Evolutionary conservation across 2,888 invertebrate species (phyloP).

Genomic region (Xanthia togata): DNA sequence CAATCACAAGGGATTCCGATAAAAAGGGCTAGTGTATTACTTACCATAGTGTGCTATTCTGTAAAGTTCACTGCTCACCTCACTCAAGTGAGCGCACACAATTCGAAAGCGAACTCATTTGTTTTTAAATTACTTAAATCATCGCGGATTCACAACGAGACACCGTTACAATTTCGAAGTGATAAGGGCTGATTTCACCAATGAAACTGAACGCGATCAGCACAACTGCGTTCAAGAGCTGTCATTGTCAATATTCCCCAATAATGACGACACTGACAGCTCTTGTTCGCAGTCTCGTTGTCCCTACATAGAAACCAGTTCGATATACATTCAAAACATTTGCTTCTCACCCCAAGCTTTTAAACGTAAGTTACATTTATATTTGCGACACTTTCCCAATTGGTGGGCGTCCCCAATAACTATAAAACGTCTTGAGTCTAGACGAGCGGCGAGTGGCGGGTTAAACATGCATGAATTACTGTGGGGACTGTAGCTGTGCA

Average conservation of each 20-base stretch:
- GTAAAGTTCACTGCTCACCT: not conserved
- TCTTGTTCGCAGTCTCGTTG: too few species aligned
- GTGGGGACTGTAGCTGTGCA: constrained; percentile 36
- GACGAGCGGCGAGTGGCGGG: constrained; percentile 48
- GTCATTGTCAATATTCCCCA: too few species aligned
- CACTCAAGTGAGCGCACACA: constrained; percentile 1
- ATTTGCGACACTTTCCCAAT: constrained; percentile 56
- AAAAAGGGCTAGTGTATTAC: not conserved
- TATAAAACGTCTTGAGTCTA: constrained; percentile 63
- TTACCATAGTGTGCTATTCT: not conserved
- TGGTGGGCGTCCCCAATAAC: constrained; percentile 58
- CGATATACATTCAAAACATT: constrained; percentile 30
- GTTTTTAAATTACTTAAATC: not conserved
- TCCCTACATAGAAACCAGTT: not conserved
- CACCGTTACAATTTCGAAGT: not conserved
- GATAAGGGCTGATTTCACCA: not conserved
- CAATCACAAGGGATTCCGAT: constrained; percentile 6
- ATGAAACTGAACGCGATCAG: too few species aligned
- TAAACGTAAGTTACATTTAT: constrained; percentile 39
- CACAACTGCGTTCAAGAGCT: too few species aligned
- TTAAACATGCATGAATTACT: constrained; percentile 63
- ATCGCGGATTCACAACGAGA: not conserved
- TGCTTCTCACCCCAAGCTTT: constrained; percentile 16
- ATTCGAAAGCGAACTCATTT: constrained; percentile 9
- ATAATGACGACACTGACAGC: too few species aligned